Conservation (phyloP, 2,888 invertebrate species). For the Sycophila texana region DNA sequence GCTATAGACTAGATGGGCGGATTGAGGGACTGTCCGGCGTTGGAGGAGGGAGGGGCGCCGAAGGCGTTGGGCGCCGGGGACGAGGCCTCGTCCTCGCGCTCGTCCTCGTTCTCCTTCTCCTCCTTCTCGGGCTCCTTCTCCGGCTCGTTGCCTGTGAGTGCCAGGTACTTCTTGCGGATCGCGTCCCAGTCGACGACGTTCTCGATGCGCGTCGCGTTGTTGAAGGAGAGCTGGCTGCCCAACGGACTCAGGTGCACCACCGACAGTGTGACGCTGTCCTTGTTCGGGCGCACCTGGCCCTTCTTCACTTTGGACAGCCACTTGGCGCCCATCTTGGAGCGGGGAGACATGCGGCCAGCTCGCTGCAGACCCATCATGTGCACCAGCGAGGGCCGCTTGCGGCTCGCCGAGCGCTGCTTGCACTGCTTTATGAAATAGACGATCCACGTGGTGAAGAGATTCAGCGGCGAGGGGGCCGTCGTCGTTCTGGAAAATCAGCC, state of each 20-base stretch:
- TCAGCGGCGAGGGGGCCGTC: conserved; percentile 85
- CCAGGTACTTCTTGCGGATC: conserved; percentile 93
- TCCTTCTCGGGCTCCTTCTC: conserved; percentile 71
- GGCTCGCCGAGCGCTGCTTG: conserved; percentile 75
- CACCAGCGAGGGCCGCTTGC: conserved; percentile 76
- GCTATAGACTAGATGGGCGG: conserved; percentile 41
- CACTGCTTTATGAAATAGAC: conserved; percentile 77
- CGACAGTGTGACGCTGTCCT: conserved; percentile 84
- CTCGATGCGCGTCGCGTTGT: conserved; percentile 87
- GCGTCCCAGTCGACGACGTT: conserved; percentile 94
- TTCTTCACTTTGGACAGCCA: conserved; percentile 77
- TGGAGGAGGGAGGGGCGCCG: neutral
- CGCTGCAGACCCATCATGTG: conserved; percentile 77
- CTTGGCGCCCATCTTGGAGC: conserved; percentile 77
- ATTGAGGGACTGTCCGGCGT: neutral
- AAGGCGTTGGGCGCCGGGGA: neutral
- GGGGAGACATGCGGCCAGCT: conserved; percentile 74
- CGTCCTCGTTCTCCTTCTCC: conserved; percentile 68
- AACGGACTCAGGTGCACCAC: conserved; percentile 89
- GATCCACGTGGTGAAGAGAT: conserved; percentile 82
- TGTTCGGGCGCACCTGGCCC: conserved; percentile 76
- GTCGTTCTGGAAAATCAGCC: conserved; percentile 77
- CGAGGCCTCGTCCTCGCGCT: conserved; percentile 47
- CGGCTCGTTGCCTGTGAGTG: conserved; percentile 83
- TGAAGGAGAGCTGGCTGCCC: conserved; percentile 90